phyloP scores from a whole-genome alignment of 1,140 invertebrate species.

The Plutomurus gul region DNA sequence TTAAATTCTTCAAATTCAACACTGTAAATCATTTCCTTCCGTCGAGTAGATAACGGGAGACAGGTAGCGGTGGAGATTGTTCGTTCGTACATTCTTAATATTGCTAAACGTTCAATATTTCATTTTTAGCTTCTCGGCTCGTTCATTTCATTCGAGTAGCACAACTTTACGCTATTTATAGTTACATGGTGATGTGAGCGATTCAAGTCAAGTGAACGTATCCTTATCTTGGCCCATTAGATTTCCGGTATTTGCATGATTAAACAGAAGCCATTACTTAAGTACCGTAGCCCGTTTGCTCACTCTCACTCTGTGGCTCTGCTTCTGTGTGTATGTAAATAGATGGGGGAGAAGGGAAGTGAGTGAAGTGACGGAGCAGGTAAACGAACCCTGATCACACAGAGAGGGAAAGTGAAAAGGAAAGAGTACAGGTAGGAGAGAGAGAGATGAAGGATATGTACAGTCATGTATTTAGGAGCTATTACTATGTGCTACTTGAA shows the following conservation, averaged over 20 bases:
- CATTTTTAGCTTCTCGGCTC: neutral
- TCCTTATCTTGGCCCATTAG: slow-evolving; percentile 22
- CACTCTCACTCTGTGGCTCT: too few species aligned
- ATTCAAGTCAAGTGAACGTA: slow-evolving; percentile 4
- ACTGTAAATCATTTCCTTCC: slow-evolving; percentile 29
- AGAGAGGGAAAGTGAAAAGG: neutral
- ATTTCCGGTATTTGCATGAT: slow-evolving; percentile 25
- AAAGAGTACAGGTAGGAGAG: neutral
- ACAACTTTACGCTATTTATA: too few species aligned
- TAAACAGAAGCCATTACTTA: slow-evolving; percentile 14
- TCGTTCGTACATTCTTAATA: neutral
- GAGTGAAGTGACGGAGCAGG: neutral
- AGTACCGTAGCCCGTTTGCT: neutral
- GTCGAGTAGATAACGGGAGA: neutral
- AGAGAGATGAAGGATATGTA: too few species aligned
- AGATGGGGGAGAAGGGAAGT: too few species aligned
- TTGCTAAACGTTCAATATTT: slow-evolving; percentile 10
- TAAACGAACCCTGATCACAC: too few species aligned
- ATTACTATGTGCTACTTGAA: neutral
- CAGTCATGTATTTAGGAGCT: too few species aligned
- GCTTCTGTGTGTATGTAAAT: too few species aligned
- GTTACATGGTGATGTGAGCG: neutral
- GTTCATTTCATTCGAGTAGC: too few species aligned
- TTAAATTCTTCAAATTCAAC: slow-evolving; percentile 30
- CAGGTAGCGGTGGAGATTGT: too few species aligned